Base-by-base conservation (phyloP, 2,113 vertebrate species). In the Pitta sordida region DNA sequence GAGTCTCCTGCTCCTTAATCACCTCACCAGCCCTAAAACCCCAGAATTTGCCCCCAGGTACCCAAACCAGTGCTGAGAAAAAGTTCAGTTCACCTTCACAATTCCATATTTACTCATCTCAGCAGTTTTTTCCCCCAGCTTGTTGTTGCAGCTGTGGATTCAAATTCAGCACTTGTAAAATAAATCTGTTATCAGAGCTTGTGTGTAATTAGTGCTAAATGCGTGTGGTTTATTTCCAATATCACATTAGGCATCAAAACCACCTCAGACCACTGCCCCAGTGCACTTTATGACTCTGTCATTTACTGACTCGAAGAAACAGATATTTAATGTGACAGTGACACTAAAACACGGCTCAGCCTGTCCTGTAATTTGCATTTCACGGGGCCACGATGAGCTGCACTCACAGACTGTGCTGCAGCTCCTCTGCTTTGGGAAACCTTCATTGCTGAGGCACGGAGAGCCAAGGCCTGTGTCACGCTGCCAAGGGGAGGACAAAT, bases 171-270 rank as follows among this genome's bases (percentile, higher is more conserved):
- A 49, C 88, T 85, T 95, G 95, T 96, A 92, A 96, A 96, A 96
- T 89, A 97, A 96, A 96, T 86, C 93, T 87, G 75, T 91, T 95
- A 59, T 86, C 92, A 46, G 58, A 77, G 88, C 88, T 95, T 94
- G 93, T 94, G 91, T 96, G 64, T 94, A 97, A 97, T 97, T 97
- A 97, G 93, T 91, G 94, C 90, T 96, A 94, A 97, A 97, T 79
- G 86, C 24, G 2, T 79, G 94, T 74, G 90, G 95, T 90, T 96
- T 94, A 93, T 96, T 97, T 96, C 92, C 96, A 93, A 70, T 74
- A 95, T 91, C 95, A 94, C 94, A 88, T 92, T 90, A 96, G 41
- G 88, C 41, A 94, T 93, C 87, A 95, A 86, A 97, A 94, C 86
- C 97, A 95, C 93, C 97, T 97, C 92, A 95, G 95, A 92, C 88